Base-by-base conservation (phyloP, 2,888 invertebrate species). In the Mycalesis mineus region DNA sequence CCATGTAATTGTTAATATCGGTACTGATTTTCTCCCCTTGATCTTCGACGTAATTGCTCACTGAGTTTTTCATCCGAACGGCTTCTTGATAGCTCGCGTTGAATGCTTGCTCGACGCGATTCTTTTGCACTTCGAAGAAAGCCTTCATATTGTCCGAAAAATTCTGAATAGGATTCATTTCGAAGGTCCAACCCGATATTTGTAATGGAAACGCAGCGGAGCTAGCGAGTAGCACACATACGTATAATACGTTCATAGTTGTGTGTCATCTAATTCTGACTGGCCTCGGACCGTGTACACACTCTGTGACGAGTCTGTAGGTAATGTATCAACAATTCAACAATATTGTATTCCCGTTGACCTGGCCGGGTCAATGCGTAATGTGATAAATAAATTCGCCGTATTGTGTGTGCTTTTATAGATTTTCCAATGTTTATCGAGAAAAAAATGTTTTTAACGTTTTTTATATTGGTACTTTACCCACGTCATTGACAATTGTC, bases 1-100 rank as follows among this genome's bases (percentile, higher is more conserved):
- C 75, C 0, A 83, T 68, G 58, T 83, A 86, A 33, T 57, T 77
- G 55, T 75, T 78, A 1, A 84, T 68, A 53, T 82, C 81, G 0
- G 72, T 55, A 5, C 70, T 68, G 14, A 88, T 71, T 37, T 75
- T 73, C 58, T 70, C 72, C 37, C 82, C 77, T 55, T 84, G 78
- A 28, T 72, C 69, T 57, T 79, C 81, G 2, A 84, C 68, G 65
- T 80, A 85, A 15, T 59, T 72, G 15, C 78, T 75, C 1, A 87
- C 72, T 0, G 78, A 68, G 17, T 75, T 72, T 47, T 75, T 78
- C 65, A 81, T 70, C 33, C 73, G 73, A 0, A 75, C 60, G 0
- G 75, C 74, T 49, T 69, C 69, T 42, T 69, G 68, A 58, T 76
- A 76, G 52, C 77, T 71, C 7, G 65, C 62, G 7, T 62, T 72